Percentiles rank a stretch among this genome's conserved stretches.
These are phyloP conservation scores for Hirtodrosophila cameraria DNA, from an alignment of 2,888 invertebrate genomes.

Conservation along the genomic window DNA sequence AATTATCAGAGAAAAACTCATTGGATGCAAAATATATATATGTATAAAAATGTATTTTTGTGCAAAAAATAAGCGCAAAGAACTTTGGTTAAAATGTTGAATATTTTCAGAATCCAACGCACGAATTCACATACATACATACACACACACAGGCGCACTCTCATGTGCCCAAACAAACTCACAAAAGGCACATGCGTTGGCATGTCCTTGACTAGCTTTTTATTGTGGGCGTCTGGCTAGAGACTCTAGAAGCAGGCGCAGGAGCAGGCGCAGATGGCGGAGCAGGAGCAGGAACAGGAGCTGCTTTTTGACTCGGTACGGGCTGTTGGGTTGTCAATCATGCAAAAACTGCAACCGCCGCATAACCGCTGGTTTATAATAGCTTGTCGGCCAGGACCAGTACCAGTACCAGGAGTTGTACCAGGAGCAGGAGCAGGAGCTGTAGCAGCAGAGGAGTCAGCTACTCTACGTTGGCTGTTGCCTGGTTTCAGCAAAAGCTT, in stretches of 20 bases:
- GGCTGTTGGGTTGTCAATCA: conserved; percentile 74
- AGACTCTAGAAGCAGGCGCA: neutral
- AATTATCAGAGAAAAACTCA: conserved; percentile 54
- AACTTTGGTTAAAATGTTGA: conserved; percentile 29
- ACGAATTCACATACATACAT: neutral
- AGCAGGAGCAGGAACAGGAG: neutral
- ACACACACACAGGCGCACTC: conserved; percentile 13
- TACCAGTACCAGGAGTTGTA: conserved; percentile 13
- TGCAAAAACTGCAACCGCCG: conserved; percentile 77
- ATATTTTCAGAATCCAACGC: conserved; percentile 32
- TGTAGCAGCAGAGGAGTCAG: neutral
- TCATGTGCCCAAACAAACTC: neutral
- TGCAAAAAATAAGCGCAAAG: conserved; percentile 18
- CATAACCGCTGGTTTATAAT: conserved; percentile 73
- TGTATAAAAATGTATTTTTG: conserved; percentile 43
- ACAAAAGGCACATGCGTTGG: conserved; percentile 44
- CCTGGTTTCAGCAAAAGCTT: conserved; percentile 78
- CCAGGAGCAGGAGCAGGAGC: conserved; percentile 1
- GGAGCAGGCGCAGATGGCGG: neutral
- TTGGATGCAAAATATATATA: conserved; percentile 21
- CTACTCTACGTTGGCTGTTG: conserved; percentile 49
- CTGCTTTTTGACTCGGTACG: conserved; percentile 50
- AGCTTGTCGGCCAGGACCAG: conserved; percentile 48
- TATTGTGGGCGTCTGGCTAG: conserved; percentile 29
- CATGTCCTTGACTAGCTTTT: conserved; percentile 67